Conservation (phyloP, 2,888 invertebrate species). For the Drosophila merina region DNA sequence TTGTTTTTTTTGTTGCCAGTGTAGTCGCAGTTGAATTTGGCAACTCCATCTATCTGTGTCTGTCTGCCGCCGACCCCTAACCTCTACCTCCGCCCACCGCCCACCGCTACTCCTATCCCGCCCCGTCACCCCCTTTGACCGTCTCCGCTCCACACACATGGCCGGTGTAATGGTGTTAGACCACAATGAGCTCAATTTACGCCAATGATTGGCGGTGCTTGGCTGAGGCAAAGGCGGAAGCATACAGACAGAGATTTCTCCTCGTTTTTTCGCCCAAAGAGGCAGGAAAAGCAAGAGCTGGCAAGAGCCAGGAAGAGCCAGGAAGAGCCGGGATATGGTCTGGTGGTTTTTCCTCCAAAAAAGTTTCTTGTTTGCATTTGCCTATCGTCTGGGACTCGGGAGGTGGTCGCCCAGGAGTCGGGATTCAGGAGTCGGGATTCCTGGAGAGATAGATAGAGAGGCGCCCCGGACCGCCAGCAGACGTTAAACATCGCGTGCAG, state of each 20-base stretch:
- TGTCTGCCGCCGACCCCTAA: conserved; percentile 17
- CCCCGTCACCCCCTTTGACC: background rate
- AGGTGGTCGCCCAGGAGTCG: conserved; percentile 13
- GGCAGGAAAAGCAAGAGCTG: conserved; percentile 3
- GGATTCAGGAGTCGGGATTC: conserved; percentile 7
- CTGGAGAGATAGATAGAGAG: background rate
- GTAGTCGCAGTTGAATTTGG: conserved; percentile 34
- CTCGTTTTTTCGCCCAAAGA: background rate
- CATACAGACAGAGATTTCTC: conserved; percentile 1
- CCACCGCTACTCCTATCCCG: background rate
- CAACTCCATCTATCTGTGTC: conserved; percentile 43
- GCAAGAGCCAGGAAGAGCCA: background rate
- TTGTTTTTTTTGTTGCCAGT: background rate
- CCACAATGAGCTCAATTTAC: conserved; percentile 79
- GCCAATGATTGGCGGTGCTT: conserved; percentile 75
- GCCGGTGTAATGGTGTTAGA: conserved; percentile 65
- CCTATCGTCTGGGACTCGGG: conserved; percentile 50
- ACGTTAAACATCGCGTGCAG: conserved; percentile 77
- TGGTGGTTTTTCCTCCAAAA: conserved; percentile 33
- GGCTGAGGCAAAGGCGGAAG: conserved; percentile 31
- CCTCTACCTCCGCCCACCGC: background rate
- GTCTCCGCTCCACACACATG: conserved; percentile 29
- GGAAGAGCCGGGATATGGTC: conserved; percentile 15
- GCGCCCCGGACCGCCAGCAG: conserved; percentile 55
- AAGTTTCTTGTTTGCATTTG: conserved; percentile 71